A percentile compares a stretch with the other conserved stretches of the same genome.
These are phyloP conservation scores for Palythoa caribaeorum DNA, from an alignment of 92 coral and sea anemone genomes.

Conservation along the genomic window DNA sequence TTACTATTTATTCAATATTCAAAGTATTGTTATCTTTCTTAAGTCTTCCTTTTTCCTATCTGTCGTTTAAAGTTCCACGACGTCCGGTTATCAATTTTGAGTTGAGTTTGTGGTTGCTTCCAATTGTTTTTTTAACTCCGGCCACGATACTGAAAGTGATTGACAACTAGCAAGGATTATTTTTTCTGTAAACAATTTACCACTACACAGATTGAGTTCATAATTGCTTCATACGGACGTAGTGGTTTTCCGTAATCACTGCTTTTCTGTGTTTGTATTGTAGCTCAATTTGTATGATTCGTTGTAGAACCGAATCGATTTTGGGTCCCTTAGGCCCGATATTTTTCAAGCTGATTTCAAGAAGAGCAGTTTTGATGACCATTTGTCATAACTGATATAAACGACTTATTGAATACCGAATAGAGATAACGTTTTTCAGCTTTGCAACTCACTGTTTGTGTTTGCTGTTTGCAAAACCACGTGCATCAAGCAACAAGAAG, in stretches of 20 bases:
- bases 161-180: background rate
- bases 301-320: background rate
- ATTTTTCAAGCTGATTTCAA: conserved; percentile 12
- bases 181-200: background rate
- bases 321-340: background rate
- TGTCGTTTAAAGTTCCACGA: background rate
- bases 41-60: conserved; percentile 11
- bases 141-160: no score
- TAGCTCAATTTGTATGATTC: background rate
- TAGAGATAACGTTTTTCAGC: conserved; percentile 27
- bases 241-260: background rate
- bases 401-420: background rate
- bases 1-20: background rate
- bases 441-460: conserved; percentile 5
- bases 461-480: background rate
- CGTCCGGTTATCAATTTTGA: conserved; percentile 21
- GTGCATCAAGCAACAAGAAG: conserved; percentile 3
- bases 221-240: background rate
- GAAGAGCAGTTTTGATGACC: background rate
- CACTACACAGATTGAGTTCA: background rate
- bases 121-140: background rate
- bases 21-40: background rate
- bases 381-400: background rate
- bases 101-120: conserved; percentile 9
- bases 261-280: background rate